Conservation (phyloP, 2,888 invertebrate genomes). For the Diloba caeruleocephala region DNA sequence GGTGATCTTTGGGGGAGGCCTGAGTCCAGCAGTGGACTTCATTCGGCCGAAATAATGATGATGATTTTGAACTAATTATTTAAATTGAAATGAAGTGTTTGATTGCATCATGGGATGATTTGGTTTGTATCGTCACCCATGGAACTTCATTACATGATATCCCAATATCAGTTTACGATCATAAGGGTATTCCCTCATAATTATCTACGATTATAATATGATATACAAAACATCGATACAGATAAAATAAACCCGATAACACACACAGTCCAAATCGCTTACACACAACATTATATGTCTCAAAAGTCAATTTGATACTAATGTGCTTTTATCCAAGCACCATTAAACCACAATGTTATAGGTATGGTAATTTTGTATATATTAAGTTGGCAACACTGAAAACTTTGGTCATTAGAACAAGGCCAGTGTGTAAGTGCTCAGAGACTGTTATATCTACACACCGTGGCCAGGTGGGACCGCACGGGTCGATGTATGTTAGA, state of each 20-base stretch:
- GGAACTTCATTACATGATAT: no score
- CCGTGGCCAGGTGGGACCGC: constrained; percentile 75
- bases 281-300: constrained; percentile 41
- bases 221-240: constrained; percentile 5
- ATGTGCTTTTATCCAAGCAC: constrained; percentile 54
- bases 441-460: constrained; percentile 73
- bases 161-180: no score
- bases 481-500: constrained; percentile 34
- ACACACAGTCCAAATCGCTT: constrained; percentile 17
- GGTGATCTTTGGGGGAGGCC: no score
- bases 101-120: no score
- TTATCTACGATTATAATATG: no score
- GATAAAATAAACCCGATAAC: constrained; percentile 28
- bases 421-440: constrained; percentile 74
- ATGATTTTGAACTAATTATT: no score
- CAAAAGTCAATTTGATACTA: constrained; percentile 58
- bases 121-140: no score
- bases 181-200: no score
- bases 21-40: no score
- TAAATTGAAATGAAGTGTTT: no score
- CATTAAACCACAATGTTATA: constrained; percentile 55
- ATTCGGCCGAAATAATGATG: no score
- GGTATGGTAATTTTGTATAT: constrained; percentile 79
- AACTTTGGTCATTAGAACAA: constrained; percentile 85
- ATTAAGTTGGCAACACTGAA: constrained; percentile 77